These are phyloP conservation scores for Catharus ustulatus DNA, from an alignment of 2,797 vertebrate species.

Conservation along the genomic window DNA sequence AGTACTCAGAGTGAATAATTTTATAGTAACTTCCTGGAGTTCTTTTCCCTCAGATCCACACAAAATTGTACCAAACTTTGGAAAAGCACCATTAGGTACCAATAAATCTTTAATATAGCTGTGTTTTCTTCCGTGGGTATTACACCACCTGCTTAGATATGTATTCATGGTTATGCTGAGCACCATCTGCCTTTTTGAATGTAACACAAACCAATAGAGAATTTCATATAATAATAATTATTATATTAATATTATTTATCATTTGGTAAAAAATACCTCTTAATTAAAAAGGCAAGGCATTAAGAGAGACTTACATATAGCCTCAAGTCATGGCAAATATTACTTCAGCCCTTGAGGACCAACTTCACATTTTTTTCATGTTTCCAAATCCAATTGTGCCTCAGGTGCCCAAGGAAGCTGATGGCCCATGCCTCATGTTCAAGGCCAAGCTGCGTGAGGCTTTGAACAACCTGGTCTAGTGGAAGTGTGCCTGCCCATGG, in stretches of 20 bases:
- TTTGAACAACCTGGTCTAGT: neutral
- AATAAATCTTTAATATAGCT: neutral
- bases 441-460: neutral
- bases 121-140: neutral
- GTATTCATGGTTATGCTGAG: neutral
- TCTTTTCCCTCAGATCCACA: accelerated
- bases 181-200: neutral
- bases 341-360: neutral
- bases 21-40: neutral
- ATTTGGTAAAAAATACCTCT: neutral
- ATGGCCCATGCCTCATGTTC: neutral
- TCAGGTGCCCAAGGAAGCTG: neutral
- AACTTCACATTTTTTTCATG: neutral
- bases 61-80: neutral
- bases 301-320: neutral
- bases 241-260: neutral
- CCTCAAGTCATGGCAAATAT: neutral
- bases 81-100: neutral
- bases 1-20: neutral
- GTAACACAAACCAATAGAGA: neutral
- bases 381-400: neutral
- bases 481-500: neutral
- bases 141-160: neutral
- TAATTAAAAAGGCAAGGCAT: neutral
- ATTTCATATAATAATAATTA: too few species aligned